Percentiles rank a stretch among this genome's conserved stretches.
Evolutionary conservation across 2,888 invertebrate genomes (phyloP).

Genomic region (Oscheius sp.): DNA sequence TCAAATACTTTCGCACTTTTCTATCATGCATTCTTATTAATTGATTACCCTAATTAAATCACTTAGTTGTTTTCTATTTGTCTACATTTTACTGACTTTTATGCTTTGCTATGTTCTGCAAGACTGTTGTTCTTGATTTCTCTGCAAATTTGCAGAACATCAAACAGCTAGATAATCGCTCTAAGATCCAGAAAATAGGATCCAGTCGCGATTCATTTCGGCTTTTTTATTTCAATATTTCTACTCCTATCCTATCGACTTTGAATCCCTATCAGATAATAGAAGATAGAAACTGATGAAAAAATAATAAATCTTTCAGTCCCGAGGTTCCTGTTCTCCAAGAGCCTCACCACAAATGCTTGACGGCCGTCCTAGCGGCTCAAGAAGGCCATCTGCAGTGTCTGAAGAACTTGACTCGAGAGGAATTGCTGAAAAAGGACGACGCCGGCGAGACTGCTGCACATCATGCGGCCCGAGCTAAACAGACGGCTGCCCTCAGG

Average conservation of each 20-base stretch:
- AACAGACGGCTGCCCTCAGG: slow-evolving; percentile 20
- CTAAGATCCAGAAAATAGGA: no score
- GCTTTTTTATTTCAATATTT: no score
- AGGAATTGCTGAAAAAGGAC: slow-evolving; percentile 18
- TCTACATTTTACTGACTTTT: neutral
- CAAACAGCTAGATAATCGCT: no score
- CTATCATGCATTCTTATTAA: neutral
- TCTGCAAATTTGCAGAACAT: no score
- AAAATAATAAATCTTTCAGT: neutral
- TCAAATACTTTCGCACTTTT: no score
- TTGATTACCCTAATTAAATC: neutral
- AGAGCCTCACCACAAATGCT: slow-evolving; percentile 10
- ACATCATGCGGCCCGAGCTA: slow-evolving; percentile 13
- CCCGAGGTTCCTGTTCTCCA: no score
- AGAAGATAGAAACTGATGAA: no score
- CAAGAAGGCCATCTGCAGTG: slow-evolving; percentile 8
- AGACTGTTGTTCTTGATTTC: no score
- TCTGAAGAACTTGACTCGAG: neutral
- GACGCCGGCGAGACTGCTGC: slow-evolving; percentile 12
- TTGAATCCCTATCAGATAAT: no score
- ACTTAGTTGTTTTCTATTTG: neutral
- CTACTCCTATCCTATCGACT: no score
- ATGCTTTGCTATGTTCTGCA: no score
- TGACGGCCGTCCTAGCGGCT: neutral
- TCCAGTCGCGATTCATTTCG: no score